Evolutionary conservation across 2,888 invertebrate species (phyloP), one percentile per base, ranked within the genome.

Genomic region (Drosophila meridiana): DNA sequence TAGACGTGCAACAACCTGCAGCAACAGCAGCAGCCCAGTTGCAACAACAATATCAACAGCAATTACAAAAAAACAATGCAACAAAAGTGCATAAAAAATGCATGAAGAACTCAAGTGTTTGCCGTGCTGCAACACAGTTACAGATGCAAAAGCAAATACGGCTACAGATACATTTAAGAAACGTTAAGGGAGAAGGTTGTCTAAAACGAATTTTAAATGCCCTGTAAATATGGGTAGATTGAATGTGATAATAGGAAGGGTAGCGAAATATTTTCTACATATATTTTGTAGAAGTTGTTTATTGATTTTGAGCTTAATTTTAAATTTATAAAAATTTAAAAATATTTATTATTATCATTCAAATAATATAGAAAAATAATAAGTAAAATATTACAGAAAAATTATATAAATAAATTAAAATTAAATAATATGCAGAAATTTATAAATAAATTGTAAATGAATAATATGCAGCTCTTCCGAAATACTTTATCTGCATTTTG

Each of bases 1-100:
- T 88, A 78, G 87, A 65, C 80, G 83, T 83, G 79, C 86, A 90
- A 83, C 86, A 87, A 83, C 78, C 80, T 81, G 82, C 86, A 72
- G 66, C 74, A 78, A 32, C 73, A 50, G 83, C 86, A 70, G 66
- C 74, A 79, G 38, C 74, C 55, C 50, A 34, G 50, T 52, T 52
- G 55, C 48, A 53, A 20, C 80, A 76, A 69, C 70, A 69, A 67
- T 64, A 84, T 70, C 81, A 81, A 76, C 87, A 89, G 76, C 77
- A 86, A 83, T 73, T 78, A 73, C 60, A 69, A 71, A 55, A 60
- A 61, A 42, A 55, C 71, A 85, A 71, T 47, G 67, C 58, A 63
- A 57, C 62, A 56, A 71, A 74, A 74, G 45, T 14, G 61, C 62
- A 69, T 73, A 63, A 76, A 84, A 82, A 88, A 90, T 82, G 88